Percentiles rank a stretch among this genome's conserved stretches.
Evolutionary conservation across 2,113 vertebrate species (phyloP).

Genomic region (Probosciger aterrimus): DNA sequence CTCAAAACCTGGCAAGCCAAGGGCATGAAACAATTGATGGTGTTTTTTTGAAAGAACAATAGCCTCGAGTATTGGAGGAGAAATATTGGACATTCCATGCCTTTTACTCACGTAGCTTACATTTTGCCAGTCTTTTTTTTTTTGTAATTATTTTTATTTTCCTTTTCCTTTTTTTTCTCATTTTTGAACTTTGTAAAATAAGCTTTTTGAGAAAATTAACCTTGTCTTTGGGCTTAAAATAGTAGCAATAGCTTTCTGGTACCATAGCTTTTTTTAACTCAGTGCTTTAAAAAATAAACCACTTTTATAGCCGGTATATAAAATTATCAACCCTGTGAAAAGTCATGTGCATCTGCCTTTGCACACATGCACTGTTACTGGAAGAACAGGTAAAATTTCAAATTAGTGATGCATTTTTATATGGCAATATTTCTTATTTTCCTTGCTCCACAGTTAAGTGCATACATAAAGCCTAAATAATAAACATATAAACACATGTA

Average conservation of each 20-base stretch:
- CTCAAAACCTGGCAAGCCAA: conserved; percentile 70
- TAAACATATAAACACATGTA: not conserved
- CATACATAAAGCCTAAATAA: not conserved
- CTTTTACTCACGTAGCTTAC: conserved; percentile 67
- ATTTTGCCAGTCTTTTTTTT: conserved; percentile 46
- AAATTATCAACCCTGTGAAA: conserved; percentile 6
- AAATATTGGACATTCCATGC: conserved; percentile 68
- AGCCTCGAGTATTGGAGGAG: conserved; percentile 58
- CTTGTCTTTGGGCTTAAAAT: conserved; percentile 27
- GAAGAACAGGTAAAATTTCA: not conserved
- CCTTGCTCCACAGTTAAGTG: not conserved
- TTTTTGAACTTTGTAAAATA: not conserved
- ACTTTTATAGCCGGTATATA: not conserved
- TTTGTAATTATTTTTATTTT: not conserved
- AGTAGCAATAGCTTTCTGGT: not conserved
- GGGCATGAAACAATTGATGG: conserved; percentile 64
- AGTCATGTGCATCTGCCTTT: not conserved
- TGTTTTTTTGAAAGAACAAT: conserved; percentile 65
- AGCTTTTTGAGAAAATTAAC: conserved; percentile 28
- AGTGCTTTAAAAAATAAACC: not conserved
- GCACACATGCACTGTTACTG: not conserved
- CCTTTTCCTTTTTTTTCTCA: not conserved
- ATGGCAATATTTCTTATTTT: not conserved
- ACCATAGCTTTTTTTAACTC: not conserved
- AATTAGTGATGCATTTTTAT: rapidly evolving